Evolutionary conservation across 2,888 invertebrate genomes (phyloP), one percentile per base, ranked within the genome.

Genomic region (Leptopilina syphax): DNA sequence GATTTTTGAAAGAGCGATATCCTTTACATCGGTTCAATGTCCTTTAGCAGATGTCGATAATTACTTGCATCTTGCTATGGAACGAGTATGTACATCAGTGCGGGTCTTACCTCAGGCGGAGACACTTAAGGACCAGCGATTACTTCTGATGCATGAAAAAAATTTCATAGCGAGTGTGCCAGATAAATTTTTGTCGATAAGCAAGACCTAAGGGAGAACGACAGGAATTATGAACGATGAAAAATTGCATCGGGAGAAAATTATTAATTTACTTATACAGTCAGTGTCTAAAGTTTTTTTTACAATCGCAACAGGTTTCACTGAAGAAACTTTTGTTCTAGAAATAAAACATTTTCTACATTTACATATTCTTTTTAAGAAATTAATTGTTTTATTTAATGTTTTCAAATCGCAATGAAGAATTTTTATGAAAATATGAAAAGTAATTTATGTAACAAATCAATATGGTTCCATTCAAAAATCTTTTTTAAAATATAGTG

Each of bases 41-140:
- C 84, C 84, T 83, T 85, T 83, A 83, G 85, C 85, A 85, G 85
- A 86, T 86, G 86, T 83, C 85, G 86, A 83, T 86, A 86, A 86
- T 87, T 86, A 86, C 84, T 85, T 83, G 65, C 82, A 81, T 82
- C 70, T 82, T 79, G 83, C 82, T 82, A 82, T 82, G 81, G 81
- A 80, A 77, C 80, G 81, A 77, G 80, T 73, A 79, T 67, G 80
- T 77, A 81, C 80, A 76, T 77, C 77, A 41, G 80, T 79, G 70
- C 77, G 44, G 78, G 76, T 80, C 76, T 82, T 82, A 77, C 85
- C 83, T 79, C 77, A 65, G 86, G 86, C 86, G 65, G 79, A 77
- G 84, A 86, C 82, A 85, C 82, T 83, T 82, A 83, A 78, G 27
- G 34, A 73, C 60, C 60, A 44, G 13, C 78, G 73, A 81, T 77